Percentiles rank a stretch among this genome's conserved stretches.
Evolutionary conservation across 2,113 vertebrate genomes (phyloP).

Genomic region (Cebus imitator): DNA sequence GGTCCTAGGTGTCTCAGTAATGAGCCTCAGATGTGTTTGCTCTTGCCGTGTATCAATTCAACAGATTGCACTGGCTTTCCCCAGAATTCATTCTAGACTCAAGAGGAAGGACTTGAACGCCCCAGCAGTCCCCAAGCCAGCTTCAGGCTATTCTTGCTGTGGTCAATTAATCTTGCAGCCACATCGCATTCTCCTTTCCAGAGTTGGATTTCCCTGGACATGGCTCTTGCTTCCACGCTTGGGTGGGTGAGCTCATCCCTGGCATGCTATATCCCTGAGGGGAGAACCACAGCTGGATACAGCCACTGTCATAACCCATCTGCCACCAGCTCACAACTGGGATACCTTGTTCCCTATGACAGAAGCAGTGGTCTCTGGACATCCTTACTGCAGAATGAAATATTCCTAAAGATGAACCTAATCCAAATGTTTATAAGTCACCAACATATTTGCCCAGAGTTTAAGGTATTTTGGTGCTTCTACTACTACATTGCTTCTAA

Average conservation of each 20-base stretch:
- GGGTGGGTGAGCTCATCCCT: not conserved
- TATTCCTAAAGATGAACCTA: not conserved
- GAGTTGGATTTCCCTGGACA: not conserved
- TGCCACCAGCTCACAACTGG: not conserved
- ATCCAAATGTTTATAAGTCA: slow-evolving; percentile 1
- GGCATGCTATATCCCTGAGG: not conserved
- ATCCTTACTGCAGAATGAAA: slow-evolving; percentile 9
- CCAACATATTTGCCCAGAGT: not conserved
- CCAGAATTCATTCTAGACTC: not conserved
- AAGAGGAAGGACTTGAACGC: not conserved
- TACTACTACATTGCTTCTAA: not conserved
- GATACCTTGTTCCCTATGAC: not conserved
- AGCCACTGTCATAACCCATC: not conserved
- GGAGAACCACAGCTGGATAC: not conserved
- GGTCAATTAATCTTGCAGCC: not conserved
- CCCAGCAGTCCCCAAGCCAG: not conserved
- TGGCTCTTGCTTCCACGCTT: not conserved
- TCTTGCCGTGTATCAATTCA: fast-evolving
- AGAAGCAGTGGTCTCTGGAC: not conserved
- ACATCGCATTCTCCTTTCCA: not conserved
- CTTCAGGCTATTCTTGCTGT: not conserved
- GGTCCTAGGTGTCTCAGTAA: not conserved
- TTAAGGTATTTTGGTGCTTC: not conserved
- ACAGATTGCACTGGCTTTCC: not conserved
- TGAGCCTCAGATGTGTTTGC: not conserved